Evolutionary conservation across 2,797 vertebrate genomes (phyloP), one percentile per base, ranked within the genome.

Genomic region (Chromis chromis): DNA sequence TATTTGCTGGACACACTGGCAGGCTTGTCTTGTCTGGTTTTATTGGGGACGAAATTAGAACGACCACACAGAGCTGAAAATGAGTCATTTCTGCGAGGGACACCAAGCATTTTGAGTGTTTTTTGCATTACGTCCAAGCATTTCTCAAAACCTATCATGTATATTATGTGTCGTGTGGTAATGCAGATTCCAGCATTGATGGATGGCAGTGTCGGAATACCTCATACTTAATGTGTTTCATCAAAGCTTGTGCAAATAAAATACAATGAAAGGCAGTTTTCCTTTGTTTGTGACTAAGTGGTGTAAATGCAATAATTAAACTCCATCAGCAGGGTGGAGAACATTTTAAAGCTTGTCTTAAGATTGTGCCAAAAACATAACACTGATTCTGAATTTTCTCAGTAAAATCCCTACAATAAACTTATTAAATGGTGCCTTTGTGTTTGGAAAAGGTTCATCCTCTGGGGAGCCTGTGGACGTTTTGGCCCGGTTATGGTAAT

Each of bases 41-140:
- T 59, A 78, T 50, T 78, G 46, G 60, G 65, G 36, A n/a, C 16
- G 12, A 77, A 70, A 74, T 73, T 28, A 57, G 31, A 58, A 42
- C 48, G 52, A 28, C 33, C 31, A n/a, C 21, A 22, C 67, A 40
- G 12, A 60, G 46, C 21, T 55, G 27, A 68, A 39, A 39, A 58
- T 61, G 44, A 48, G 25, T 40, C 42, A 65, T 42, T 67, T 56
- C 60, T 31, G 21, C 48, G 17, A 33, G 25, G 53, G 36, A 8
- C 16, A 24, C 4, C 11, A 8, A 8, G 19, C n/a, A 31, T 52
- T 56, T 66, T n/a, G 14, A 53, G 40, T n/a, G 24, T 62, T 58
- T 68, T 17, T n/a, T 8, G 6, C 19, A 40, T 40, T 14, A 40
- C 14, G 13, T 17, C 42, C 3, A 40, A 40, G 36, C 36, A 4